Conservation (phyloP, 2,113 vertebrate genomes). For the Nannospalax galili region DNA sequence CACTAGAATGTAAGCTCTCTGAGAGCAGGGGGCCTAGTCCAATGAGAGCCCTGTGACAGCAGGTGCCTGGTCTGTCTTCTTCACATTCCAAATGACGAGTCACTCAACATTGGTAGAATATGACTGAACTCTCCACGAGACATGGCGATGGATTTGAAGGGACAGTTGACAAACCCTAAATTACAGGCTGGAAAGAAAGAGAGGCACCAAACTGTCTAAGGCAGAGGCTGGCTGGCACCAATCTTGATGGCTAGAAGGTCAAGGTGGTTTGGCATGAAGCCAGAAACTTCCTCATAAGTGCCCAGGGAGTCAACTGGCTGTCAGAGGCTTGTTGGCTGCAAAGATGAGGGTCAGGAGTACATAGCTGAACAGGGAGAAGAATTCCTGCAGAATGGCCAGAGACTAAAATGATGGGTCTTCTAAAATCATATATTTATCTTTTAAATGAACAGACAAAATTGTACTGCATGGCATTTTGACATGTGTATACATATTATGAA, state of each 20-base stretch:
- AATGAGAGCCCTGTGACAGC: neutral
- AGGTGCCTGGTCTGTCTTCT: neutral
- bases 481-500: neutral
- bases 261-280: neutral
- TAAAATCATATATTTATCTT: neutral
- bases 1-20: neutral
- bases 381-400: neutral
- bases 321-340: neutral
- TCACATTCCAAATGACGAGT: neutral
- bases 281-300: neutral
- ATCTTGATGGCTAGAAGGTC: neutral
- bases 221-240: neutral
- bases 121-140: neutral
- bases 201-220: neutral
- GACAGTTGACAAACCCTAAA: conserved; percentile 5
- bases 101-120: neutral
- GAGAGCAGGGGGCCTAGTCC: neutral
- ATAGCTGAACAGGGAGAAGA: neutral
- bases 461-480: neutral
- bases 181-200: conserved; percentile 32
- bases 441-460: neutral
- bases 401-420: neutral
- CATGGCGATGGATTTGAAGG: neutral
- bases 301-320: neutral
- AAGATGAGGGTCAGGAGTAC: neutral